These are phyloP conservation scores for Amblyjoppa fuscipennis DNA, from an alignment of 2,888 invertebrate species.

Conservation along the genomic window DNA sequence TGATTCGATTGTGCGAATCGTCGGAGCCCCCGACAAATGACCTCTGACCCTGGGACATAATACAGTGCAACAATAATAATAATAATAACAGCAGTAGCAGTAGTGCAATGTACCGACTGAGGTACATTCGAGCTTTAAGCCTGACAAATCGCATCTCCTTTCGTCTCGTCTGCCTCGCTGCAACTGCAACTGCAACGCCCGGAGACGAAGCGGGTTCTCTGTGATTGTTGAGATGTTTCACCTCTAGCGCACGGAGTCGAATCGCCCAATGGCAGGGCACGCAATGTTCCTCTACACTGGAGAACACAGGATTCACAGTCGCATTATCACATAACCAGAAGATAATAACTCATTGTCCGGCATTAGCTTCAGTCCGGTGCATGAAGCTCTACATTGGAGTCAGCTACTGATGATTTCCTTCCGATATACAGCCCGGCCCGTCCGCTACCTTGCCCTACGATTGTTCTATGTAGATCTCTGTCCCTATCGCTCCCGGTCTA, in stretches of 20 bases:
- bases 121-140: constrained; percentile 58
- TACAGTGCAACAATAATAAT: background rate
- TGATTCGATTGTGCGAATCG: constrained; percentile 59
- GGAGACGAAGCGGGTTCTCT: constrained; percentile 34
- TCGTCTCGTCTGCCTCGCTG: constrained; percentile 34
- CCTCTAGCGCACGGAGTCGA: constrained; percentile 71
- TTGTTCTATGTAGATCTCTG: background rate
- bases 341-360: constrained; percentile 82
- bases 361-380: constrained; percentile 68
- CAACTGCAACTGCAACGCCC: constrained; percentile 68
- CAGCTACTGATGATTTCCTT: constrained; percentile 82
- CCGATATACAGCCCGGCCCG: constrained; percentile 70
- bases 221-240: constrained; percentile 66
- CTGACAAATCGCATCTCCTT: constrained; percentile 64
- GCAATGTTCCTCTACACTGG: constrained; percentile 63
- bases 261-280: constrained; percentile 70
- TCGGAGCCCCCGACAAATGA: constrained; percentile 53
- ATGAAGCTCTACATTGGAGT: constrained; percentile 68
- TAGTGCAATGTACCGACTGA: background rate
- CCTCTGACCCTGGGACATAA: constrained; percentile 21
- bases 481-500: constrained; percentile 13
- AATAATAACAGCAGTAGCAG: background rate
- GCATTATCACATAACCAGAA: constrained; percentile 74
- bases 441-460: constrained; percentile 26
- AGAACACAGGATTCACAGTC: constrained; percentile 57